Percentiles rank a stretch among this genome's conserved stretches.
These are phyloP conservation scores for Bothrops alternatus DNA, from an alignment of 2,797 vertebrate species.

Conservation along the genomic window DNA sequence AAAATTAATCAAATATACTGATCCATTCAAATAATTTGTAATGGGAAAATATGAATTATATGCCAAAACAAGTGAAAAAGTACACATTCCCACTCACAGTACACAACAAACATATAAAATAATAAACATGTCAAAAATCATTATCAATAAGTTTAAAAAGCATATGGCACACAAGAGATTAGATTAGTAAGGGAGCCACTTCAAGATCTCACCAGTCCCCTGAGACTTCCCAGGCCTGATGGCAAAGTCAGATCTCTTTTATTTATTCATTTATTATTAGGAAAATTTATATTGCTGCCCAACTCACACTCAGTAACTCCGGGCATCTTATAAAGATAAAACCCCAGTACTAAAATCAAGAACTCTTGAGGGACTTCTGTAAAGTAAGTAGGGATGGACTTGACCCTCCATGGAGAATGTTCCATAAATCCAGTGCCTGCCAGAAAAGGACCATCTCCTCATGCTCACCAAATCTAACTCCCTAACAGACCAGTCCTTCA, in stretches of 20 bases:
- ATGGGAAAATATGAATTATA: constrained; percentile 2
- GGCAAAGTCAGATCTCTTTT: too few species aligned
- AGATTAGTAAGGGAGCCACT: too few species aligned
- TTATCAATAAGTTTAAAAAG: too few species aligned
- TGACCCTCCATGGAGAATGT: not conserved
- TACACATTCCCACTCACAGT: not conserved
- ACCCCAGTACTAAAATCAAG: not conserved
- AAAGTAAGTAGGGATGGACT: not conserved
- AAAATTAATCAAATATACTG: not conserved
- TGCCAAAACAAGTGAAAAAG: not conserved
- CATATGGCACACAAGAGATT: too few species aligned
- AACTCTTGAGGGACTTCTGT: not conserved
- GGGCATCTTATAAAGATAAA: not conserved
- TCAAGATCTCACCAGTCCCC: too few species aligned
- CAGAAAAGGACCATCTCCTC: not conserved
- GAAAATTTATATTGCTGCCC: not conserved
- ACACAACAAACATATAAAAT: too few species aligned
- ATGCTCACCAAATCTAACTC: not conserved
- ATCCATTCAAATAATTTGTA: not conserved
- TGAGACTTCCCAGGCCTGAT: too few species aligned
- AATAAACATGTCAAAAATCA: too few species aligned
- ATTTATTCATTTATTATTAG: too few species aligned
- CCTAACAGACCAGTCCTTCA: too few species aligned
- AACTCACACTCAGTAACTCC: not conserved
- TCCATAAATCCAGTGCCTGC: not conserved